Conservation (phyloP, 2,888 invertebrate genomes). For the Mesorhabditis sp. region DNA sequence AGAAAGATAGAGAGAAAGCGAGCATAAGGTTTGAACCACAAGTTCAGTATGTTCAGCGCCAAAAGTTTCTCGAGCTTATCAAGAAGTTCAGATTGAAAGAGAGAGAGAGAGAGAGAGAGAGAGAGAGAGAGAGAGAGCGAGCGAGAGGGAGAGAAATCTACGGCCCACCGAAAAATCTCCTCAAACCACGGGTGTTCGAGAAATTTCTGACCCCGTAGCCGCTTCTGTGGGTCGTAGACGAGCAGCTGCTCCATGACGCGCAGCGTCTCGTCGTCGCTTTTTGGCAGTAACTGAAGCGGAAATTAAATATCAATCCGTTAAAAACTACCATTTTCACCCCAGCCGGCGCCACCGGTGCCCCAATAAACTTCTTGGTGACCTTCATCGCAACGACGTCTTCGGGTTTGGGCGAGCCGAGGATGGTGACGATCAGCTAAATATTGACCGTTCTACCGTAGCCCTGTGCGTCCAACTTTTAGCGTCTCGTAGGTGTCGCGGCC, state of each 20-base stretch:
- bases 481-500: conserved; percentile 27
- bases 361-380: conserved; percentile 11
- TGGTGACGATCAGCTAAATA: conserved; percentile 18
- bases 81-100: no score
- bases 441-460: not conserved
- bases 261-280: conserved; percentile 20
- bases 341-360: conserved; percentile 14
- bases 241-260: conserved; percentile 32
- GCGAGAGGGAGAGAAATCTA: no score
- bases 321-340: conserved; percentile 17
- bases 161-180: conserved; percentile 21
- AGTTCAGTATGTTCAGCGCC: no score
- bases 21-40: no score
- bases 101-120: no score
- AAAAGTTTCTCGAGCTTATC: no score
- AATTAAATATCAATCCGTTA: not conserved
- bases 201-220: conserved; percentile 35
- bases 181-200: conserved; percentile 33
- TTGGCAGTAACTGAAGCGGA: conserved; percentile 21
- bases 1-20: no score
- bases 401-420: conserved; percentile 17
- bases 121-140: no score
- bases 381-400: conserved; percentile 20
- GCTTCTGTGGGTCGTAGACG: conserved; percentile 32
- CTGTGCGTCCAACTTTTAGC: conserved; percentile 10